Evolutionary conservation across 2,888 invertebrate genomes (phyloP), one percentile per base, ranked within the genome.

Genomic region (Thera britannica): DNA sequence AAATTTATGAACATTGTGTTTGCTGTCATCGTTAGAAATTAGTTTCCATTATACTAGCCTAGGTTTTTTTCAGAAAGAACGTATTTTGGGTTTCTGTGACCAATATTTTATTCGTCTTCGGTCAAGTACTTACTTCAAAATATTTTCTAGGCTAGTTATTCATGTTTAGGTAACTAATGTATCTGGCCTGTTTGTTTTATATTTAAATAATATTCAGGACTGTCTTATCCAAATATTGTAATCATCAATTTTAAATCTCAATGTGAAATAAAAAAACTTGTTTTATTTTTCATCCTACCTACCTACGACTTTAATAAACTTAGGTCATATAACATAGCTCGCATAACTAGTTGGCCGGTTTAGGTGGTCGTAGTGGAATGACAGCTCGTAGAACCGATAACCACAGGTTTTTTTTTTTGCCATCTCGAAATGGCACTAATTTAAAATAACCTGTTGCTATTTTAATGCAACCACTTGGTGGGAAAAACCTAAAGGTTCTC

Each of bases 51-150:
- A 46, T 23, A 49, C 49, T 49, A 49, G 49, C 12, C 23, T 23
- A 12, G 12, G 6, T 49, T 49, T 49, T 12, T 49, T 49, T 12
- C n/a, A n/a, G n/a, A 49, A 12, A 12, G 12, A 51, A 23, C n/a
- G 36, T n/a, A 3, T 56, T 54, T 34, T 35, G 54, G 54, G 35
- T 8, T 48, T 9, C 23, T 49, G 23, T 23, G 36, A 48, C 35
- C 46, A 59, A 49, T 36, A 36, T 59, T 59, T 49, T 36, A 59
- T 59, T 59, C 48, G n/a, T 59, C 7, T 59, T 59, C 6, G 46
- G 49, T 23, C 7, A 12, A 34, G n/a, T 48, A 5, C 23, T 23
- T 23, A 23, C 23, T 23, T 23, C 36, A 35, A 7, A 9, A 46
- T 46, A 5, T 9, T 46, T 5, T 46, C 44, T 9, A 46, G 9